Conservation (phyloP, 2,113 vertebrate genomes). For the Cavia aperea region DNA sequence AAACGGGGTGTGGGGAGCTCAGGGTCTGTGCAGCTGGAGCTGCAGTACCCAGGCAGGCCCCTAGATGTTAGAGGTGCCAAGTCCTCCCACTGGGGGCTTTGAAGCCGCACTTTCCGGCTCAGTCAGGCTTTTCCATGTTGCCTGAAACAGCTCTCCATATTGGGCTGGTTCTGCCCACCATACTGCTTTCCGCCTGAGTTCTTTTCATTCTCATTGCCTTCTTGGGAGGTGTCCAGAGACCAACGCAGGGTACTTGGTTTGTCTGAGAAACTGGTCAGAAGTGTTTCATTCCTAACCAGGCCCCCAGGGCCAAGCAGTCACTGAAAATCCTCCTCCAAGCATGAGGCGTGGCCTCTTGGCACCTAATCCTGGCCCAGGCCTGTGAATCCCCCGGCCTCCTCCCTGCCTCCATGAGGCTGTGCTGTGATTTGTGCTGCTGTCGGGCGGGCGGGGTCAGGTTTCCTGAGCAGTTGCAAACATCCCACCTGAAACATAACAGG, state of each 20-base stretch:
- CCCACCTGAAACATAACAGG: slow-evolving; percentile 84
- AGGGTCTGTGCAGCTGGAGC: slow-evolving; percentile 74
- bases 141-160: slow-evolving; percentile 1
- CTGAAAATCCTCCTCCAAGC: slow-evolving; percentile 63
- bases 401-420: slow-evolving; percentile 70
- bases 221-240: slow-evolving; percentile 47
- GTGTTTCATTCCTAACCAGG: slow-evolving; percentile 57
- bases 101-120: neutral
- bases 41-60: slow-evolving; percentile 58
- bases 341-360: slow-evolving; percentile 60
- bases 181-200: slow-evolving; percentile 41
- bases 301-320: slow-evolving; percentile 63
- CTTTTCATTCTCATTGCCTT: slow-evolving; percentile 42
- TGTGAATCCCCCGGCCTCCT: slow-evolving; percentile 62
- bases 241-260: slow-evolving; percentile 34
- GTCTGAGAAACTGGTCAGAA: slow-evolving; percentile 54
- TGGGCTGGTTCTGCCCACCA: slow-evolving; percentile 47
- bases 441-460: slow-evolving; percentile 77
- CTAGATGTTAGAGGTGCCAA: slow-evolving; percentile 54
- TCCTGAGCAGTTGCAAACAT: slow-evolving; percentile 81
- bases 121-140: slow-evolving; percentile 23
- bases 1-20: slow-evolving; percentile 74
- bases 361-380: slow-evolving; percentile 39
- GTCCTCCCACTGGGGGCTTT: slow-evolving; percentile 25
- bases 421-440: slow-evolving; percentile 78